These are phyloP conservation scores for Eulimnadia texana DNA, from an alignment of 1,140 invertebrate species.

Conservation along the genomic window DNA sequence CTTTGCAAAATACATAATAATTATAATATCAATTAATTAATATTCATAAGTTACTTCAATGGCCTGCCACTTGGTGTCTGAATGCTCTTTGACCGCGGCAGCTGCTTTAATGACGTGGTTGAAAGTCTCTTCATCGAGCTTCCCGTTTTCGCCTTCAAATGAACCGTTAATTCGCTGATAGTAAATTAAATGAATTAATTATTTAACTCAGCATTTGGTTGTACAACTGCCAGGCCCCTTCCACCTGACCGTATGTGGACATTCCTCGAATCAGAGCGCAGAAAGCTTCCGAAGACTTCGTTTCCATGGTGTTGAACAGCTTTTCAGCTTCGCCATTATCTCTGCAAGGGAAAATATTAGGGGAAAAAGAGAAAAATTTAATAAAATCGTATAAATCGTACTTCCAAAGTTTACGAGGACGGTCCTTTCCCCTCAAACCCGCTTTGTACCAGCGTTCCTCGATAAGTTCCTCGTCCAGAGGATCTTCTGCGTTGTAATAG, in stretches of 20 bases:
- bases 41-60: conserved; percentile 29
- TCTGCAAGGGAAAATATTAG: conserved; percentile 29
- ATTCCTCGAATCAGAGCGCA: conserved; percentile 49
- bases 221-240: conserved; percentile 8
- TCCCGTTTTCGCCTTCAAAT: background rate
- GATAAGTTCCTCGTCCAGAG: conserved; percentile 45
- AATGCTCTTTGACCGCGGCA: conserved; percentile 42
- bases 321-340: conserved; percentile 48
- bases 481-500: conserved; percentile 58
- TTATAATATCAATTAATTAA: background rate
- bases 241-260: conserved; percentile 47
- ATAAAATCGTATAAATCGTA: conserved; percentile 29
- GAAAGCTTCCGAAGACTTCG: conserved; percentile 34
- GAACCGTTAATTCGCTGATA: too few relatives aligned
- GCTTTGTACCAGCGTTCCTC: conserved; percentile 60
- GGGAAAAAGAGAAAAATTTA: background rate
- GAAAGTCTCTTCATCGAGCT: conserved; percentile 37
- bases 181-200: background rate
- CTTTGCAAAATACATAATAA: conserved; percentile 20
- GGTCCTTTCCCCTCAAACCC: conserved; percentile 32
- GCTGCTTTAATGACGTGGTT: conserved; percentile 50
- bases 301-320: conserved; percentile 38
- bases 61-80: conserved; percentile 43
- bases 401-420: conserved; percentile 52
- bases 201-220: conserved; percentile 1